A percentile compares a stretch with the other conserved stretches of the same genome.
These are phyloP conservation scores for Platorchestia sp. DNA, from an alignment of 1,140 invertebrate species.

Conservation along the genomic window DNA sequence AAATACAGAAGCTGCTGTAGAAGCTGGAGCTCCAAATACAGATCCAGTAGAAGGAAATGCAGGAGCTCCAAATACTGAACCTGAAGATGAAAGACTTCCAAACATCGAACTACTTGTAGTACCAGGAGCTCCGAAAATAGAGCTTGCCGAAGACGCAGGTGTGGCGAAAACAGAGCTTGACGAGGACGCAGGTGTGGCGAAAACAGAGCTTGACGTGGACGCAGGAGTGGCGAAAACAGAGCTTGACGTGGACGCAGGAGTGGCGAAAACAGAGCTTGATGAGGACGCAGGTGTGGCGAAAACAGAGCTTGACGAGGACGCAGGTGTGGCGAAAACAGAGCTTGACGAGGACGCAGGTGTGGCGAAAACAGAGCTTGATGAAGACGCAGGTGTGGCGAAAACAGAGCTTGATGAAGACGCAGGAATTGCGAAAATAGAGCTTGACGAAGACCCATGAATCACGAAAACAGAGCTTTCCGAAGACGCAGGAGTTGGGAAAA, in stretches of 20 bases:
- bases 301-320: not conserved
- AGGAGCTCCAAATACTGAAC: conserved; percentile 38
- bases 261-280: not conserved
- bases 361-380: not conserved
- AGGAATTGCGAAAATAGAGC: not conserved
- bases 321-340: not conserved
- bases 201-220: not conserved
- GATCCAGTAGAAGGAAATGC: not conserved
- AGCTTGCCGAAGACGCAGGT: not conserved
- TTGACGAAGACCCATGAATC: not conserved
- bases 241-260: not conserved
- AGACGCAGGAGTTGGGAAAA: not conserved
- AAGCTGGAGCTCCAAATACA: not conserved
- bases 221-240: conserved; percentile 5
- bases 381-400: not conserved
- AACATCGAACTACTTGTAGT: conserved; percentile 15
- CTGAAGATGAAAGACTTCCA: not conserved
- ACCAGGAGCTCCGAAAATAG: not conserved
- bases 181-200: not conserved
- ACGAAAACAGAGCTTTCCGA: not conserved
- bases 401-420: not conserved
- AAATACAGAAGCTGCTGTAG: conserved; percentile 12
- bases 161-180: not conserved
- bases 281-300: not conserved
- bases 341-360: not conserved